phyloP scores from a whole-genome alignment of 2,888 invertebrate species.

The Strigamia crassipes region DNA sequence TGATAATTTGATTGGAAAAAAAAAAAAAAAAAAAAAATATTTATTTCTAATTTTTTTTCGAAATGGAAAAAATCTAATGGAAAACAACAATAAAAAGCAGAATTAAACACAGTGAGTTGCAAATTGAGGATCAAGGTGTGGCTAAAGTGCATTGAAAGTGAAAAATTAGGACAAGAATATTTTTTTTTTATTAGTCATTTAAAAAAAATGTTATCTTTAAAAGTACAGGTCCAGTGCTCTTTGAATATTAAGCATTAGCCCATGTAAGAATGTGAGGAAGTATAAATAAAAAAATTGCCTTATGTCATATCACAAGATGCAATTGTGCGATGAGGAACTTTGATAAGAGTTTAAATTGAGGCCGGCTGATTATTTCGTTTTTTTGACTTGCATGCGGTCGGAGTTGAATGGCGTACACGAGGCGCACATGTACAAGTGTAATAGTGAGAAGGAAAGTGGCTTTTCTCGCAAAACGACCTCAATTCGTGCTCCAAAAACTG shows the following conservation, averaged over 20 bases:
- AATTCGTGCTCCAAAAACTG: slow-evolving; percentile 45
- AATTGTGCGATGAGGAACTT: background rate
- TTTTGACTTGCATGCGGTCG: background rate
- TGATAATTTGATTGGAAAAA: background rate
- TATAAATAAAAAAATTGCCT: background rate
- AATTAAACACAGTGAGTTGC: slow-evolving; percentile 23
- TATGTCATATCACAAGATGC: slow-evolving; percentile 13
- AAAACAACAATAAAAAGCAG: background rate
- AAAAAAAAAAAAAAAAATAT: no score
- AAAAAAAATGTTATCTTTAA: background rate
- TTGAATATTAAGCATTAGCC: background rate
- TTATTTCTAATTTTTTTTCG: background rate
- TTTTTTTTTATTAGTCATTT: background rate
- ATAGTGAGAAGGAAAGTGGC: slow-evolving; percentile 42
- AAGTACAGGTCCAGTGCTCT: no score
- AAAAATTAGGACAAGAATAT: slow-evolving; percentile 3
- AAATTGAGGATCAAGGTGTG: slow-evolving; percentile 22
- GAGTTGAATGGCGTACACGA: slow-evolving; percentile 27
- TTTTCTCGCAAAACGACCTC: slow-evolving; percentile 43
- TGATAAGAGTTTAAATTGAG: slow-evolving; percentile 19
- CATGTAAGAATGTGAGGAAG: slow-evolving; percentile 28
- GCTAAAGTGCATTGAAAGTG: slow-evolving; percentile 13
- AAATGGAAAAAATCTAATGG: background rate
- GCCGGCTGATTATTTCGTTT: slow-evolving; percentile 19
- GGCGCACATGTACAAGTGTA: slow-evolving; percentile 28